Evolutionary conservation across 1,140 invertebrate species (phyloP), one percentile per base, ranked within the genome.

Genomic region (Teleopsis dalmanni): DNA sequence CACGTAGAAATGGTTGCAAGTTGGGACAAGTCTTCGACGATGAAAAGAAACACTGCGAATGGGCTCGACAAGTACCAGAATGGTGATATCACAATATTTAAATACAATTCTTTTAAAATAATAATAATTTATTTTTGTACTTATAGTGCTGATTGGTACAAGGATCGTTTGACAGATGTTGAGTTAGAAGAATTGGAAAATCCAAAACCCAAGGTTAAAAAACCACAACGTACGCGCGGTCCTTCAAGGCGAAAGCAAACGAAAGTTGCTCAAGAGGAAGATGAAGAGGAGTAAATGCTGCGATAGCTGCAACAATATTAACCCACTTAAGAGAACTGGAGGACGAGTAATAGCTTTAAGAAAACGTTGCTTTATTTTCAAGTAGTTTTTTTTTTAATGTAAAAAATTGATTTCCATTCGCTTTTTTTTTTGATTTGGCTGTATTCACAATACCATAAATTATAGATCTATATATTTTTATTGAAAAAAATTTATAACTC

Each of bases 11-110:
- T 50, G 89, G 90, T 1, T 95, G 91, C 73, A 88, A 88, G 65
- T 75, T 86, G 23, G 91, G 91, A n/a, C 88, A 89, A 63, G 91
- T 88, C 8, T 95, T 93, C 71, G 90, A 94, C 59, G 90, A 92
- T 33, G 76, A 78, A 4, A 81, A 77, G 35, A 85, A 87, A 53
- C 80, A 77, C 50, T 95, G 91, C 60, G 88, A 93, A 46, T 91
- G 88, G 83, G 84, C 89, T 0, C 82, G 88, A 58, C 89, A 88
- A 59, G 87, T 95, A 46, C 85, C 89, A 1, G 91, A 93, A 76
- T 95, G 91, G 90, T 94, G 73, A 78, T 71, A 54, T 34, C 11
- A 46, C 55, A 37, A 25, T 25, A 11, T 8, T n/a, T 31, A 33
- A 10, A 29, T 13, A 42, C 14, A 29, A 25, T 26, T 45, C 11